Evolutionary conservation across 2,797 vertebrate genomes (phyloP), one percentile per base, ranked within the genome.

Genomic region (Amblyopsis hoosieri): DNA sequence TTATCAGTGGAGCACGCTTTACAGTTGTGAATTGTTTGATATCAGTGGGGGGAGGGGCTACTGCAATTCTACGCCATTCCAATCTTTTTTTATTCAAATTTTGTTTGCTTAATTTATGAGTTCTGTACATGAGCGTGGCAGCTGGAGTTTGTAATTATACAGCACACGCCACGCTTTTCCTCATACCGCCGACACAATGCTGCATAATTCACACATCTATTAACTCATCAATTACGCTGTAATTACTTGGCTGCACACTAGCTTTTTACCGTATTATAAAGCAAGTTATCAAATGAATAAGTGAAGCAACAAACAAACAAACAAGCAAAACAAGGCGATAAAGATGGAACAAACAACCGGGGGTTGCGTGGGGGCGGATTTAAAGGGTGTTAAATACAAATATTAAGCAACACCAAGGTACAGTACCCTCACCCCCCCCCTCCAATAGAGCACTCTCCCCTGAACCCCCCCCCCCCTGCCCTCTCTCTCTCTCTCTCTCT

Each of bases 181-280:
- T 67, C 74, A 75, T 56, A 79, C 74, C 62, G 79, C 79, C 66
- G 67, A 78, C 81, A 85, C 65, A 58, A 74, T 79, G 13, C 84
- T 87, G 85, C 86, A 91, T 91, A 85, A 90, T 90, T 90, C 86
- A 90, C 80, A 82, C 59, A 75, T 85, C 83, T 86, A 89, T 91
- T 87, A 89, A 84, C 79, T 89, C 87, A 91, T 91, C 87, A 91
- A 88, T 92, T 90, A 91, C 77, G 67, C 72, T 82, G 82, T 85
- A 91, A 90, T 90, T 91, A 89, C 71, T 72, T 80, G 81, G 81
- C 86, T 80, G 83, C 82, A 77, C 75, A 79, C 79, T 71, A 74
- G 81, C 72, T 83, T 85, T 83, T 88, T 81, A 81, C 67, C 71
- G 76, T 81, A 83, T 85, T 87, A 89, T 89, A 80, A 89, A 81